These are phyloP conservation scores for Spodoptera exigua DNA, from an alignment of 2,888 invertebrate genomes.

Conservation along the genomic window DNA sequence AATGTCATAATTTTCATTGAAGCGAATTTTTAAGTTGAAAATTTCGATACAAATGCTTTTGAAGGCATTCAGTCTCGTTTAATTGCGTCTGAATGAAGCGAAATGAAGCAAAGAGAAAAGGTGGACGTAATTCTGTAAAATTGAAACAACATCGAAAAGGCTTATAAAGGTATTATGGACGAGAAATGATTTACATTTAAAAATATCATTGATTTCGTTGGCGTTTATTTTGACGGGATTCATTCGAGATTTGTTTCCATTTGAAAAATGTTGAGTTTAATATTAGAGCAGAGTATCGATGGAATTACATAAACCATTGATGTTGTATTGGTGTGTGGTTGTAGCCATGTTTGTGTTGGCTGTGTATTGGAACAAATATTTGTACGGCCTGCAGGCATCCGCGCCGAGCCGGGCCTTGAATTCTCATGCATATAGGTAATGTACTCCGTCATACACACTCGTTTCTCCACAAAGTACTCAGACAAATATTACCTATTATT, in stretches of 20 bases:
- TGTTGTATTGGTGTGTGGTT: too few relatives aligned
- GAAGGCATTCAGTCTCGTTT: conserved; percentile 45
- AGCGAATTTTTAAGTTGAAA: conserved; percentile 36
- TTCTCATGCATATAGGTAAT: background rate
- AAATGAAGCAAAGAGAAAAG: conserved; percentile 36
- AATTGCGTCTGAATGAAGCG: conserved; percentile 42
- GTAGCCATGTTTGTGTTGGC: background rate
- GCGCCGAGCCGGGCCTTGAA: background rate
- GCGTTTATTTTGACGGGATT: conserved; percentile 32
- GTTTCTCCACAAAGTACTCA: background rate
- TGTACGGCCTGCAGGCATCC: conserved; percentile 3
- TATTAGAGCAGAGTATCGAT: too few relatives aligned
- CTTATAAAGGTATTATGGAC: conserved; percentile 40
- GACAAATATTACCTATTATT: too few relatives aligned
- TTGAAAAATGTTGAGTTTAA: conserved; percentile 18
- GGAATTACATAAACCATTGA: too few relatives aligned
- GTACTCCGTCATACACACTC: background rate
- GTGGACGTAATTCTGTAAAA: conserved; percentile 39
- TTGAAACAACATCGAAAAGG: conserved; percentile 46
- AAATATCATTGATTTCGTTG: conserved; percentile 36
- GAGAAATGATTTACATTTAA: conserved; percentile 44
- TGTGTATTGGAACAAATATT: conserved; percentile 8
- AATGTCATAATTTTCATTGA: conserved; percentile 48
- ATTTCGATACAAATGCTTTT: conserved; percentile 44
- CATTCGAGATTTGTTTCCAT: conserved; percentile 21